phyloP scores from a whole-genome alignment of 2,797 vertebrate genomes.

The Microchirus variegatus region DNA sequence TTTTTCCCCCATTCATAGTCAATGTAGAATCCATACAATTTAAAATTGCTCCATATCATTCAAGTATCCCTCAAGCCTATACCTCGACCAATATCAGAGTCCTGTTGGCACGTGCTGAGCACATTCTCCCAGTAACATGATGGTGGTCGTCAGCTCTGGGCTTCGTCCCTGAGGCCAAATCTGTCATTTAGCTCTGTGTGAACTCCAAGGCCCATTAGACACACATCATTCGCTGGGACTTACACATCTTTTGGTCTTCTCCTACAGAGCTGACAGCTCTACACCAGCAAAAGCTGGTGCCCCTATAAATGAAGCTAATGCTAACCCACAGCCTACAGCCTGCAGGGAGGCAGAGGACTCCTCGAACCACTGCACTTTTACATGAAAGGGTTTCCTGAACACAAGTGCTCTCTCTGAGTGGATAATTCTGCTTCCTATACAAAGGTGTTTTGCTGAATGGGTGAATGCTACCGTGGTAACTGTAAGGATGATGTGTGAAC shows the following conservation, averaged over 20 bases:
- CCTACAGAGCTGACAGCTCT: slow-evolving; percentile 70
- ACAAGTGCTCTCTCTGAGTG: slow-evolving; percentile 52
- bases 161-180: slow-evolving; percentile 34
- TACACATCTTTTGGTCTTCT: slow-evolving; percentile 48
- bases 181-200: slow-evolving; percentile 59
- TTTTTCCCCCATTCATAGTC: too few relatives aligned
- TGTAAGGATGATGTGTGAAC: slow-evolving; percentile 9
- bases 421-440: slow-evolving; percentile 48
- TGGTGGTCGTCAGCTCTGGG: slow-evolving; percentile 33
- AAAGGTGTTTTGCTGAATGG: slow-evolving; percentile 27
- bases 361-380: slow-evolving; percentile 19
- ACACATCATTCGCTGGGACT: slow-evolving; percentile 50
- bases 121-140: slow-evolving; percentile 15
- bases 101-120: slow-evolving; percentile 40
- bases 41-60: neutral
- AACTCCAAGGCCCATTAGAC: slow-evolving; percentile 61
- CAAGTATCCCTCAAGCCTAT: neutral
- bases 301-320: slow-evolving; percentile 14
- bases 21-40: neutral
- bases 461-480: slow-evolving; percentile 24
- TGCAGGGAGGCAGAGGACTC: slow-evolving; percentile 22
- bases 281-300: slow-evolving; percentile 46
- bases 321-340: slow-evolving; percentile 41
- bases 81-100: slow-evolving; percentile 18
- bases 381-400: slow-evolving; percentile 69